Evolutionary conservation across 2,113 vertebrate genomes (phyloP).

Genomic region (Prinia subflava): DNA sequence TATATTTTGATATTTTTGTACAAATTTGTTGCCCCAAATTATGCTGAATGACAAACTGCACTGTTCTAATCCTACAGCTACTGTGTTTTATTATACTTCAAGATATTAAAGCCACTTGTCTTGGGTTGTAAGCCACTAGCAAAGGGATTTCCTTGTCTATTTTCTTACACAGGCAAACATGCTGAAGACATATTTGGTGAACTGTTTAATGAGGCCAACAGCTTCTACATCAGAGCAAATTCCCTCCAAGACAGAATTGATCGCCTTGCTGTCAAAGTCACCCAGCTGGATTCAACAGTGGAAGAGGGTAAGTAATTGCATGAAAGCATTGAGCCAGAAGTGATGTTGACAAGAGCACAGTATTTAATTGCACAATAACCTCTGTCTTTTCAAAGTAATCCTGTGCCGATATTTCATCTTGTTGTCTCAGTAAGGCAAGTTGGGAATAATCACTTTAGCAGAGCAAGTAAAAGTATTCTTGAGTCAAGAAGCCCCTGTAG

Average conservation of each 20-base stretch:
- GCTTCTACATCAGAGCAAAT: constrained; percentile 94
- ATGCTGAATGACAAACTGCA: background rate
- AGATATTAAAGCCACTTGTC: background rate
- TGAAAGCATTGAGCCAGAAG: constrained; percentile 32
- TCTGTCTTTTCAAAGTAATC: constrained; percentile 26
- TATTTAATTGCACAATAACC: constrained; percentile 57
- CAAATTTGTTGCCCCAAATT: background rate
- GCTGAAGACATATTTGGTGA: constrained; percentile 99
- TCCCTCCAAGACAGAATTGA: constrained; percentile 98
- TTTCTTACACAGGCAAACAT: constrained; percentile 86
- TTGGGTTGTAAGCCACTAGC: background rate
- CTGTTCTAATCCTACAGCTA: background rate
- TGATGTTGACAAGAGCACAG: constrained; percentile 31
- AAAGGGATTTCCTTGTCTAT: background rate
- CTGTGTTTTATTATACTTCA: background rate
- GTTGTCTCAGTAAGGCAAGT: background rate
- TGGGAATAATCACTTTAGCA: background rate
- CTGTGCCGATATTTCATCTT: constrained; percentile 6
- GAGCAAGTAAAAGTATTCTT: background rate
- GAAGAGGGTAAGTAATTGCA: constrained; percentile 90
- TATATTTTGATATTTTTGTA: background rate
- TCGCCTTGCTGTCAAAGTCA: constrained; percentile 97
- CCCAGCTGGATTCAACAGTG: constrained; percentile 97
- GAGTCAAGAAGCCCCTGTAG: background rate
- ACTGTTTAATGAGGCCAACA: constrained; percentile 95